These are phyloP conservation scores for Falco novaeseelandiae DNA, from an alignment of 2,797 vertebrate species.

Conservation along the genomic window DNA sequence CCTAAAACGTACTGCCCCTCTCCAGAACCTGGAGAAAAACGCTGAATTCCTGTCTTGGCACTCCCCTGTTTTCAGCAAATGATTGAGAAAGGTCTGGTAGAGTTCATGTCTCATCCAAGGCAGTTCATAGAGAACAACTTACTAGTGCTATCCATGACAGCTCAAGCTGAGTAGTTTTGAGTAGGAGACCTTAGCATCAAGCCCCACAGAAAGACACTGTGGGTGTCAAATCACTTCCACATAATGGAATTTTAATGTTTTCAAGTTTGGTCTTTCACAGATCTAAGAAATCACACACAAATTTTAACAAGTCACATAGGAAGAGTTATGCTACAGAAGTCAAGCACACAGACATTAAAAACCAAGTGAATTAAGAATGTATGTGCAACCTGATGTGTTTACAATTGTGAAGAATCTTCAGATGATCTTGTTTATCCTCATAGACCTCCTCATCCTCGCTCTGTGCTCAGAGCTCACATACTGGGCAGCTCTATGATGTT, in stretches of 20 bases:
- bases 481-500: neutral
- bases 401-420: neutral
- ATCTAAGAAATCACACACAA: neutral
- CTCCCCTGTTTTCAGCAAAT: neutral
- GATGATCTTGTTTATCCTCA: conserved; percentile 1
- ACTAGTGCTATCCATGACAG: neutral
- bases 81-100: neutral
- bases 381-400: neutral
- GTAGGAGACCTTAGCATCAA: neutral
- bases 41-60: neutral
- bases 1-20: neutral
- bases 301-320: neutral
- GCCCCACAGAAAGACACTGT: neutral
- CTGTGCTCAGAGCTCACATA: neutral
- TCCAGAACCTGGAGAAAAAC: neutral
- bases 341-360: neutral
- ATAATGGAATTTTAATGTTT: neutral
- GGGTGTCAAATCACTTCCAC: neutral
- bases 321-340: neutral
- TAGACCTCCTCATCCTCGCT: neutral
- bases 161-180: neutral
- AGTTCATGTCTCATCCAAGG: neutral
- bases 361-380: neutral
- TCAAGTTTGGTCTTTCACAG: neutral
- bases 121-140: neutral